Percentiles rank a stretch among this genome's conserved stretches.
Conservation (phyloP, 2,797 vertebrate species). For the Gymnoscopelus braueri region DNA sequence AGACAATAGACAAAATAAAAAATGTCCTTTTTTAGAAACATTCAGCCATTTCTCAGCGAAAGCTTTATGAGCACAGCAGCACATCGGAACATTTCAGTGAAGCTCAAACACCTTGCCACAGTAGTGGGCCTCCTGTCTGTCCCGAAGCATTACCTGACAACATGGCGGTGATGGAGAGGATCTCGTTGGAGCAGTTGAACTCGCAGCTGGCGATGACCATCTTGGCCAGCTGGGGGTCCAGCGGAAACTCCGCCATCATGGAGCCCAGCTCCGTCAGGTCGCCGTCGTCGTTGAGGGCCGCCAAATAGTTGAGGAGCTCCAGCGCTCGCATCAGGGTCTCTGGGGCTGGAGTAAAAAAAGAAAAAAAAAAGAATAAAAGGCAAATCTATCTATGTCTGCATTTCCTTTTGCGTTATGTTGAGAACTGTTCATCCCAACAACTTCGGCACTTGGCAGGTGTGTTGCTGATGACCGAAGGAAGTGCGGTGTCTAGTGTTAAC, state of each 20-base stretch:
- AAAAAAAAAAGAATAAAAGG: not conserved
- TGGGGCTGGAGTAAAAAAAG: conserved; percentile 82
- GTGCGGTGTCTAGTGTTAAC: no score
- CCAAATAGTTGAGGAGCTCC: conserved; percentile 97
- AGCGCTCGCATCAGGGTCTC: conserved; percentile 98
- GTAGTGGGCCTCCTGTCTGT: conserved; percentile 64
- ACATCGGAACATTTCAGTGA: conserved; percentile 35
- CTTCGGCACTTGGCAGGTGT: no score
- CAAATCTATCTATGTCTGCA: no score
- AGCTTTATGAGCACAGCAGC: conserved; percentile 24
- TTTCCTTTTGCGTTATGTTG: no score
- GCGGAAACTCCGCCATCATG: conserved; percentile 99
- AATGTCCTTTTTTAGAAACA: no score
- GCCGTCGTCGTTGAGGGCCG: conserved; percentile 97
- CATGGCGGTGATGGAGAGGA: conserved; percentile 99
- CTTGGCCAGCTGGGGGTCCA: conserved; percentile 98
- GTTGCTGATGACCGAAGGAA: no score
- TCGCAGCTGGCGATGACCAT: conserved; percentile 99
- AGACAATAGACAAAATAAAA: no score
- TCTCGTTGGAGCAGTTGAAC: conserved; percentile 99
- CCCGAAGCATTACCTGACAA: conserved; percentile 96
- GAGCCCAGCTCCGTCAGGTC: conserved; percentile 98
- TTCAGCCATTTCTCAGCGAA: no score
- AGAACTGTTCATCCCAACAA: no score
- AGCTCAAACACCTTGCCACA: conserved; percentile 33